Conservation (phyloP, 2,113 vertebrate species). For the Prunella himalayana region DNA sequence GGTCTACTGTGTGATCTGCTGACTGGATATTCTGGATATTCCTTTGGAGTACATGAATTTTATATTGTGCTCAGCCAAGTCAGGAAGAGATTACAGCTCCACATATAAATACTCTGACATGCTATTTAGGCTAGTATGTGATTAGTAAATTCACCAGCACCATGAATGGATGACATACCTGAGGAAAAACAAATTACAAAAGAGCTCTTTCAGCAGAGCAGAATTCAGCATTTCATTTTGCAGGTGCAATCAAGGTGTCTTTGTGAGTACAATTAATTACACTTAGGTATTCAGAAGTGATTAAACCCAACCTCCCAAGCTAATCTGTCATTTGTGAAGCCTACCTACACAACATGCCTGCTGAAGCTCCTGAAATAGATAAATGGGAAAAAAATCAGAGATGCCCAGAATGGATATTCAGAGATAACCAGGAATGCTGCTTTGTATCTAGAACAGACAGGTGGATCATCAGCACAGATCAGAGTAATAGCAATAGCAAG, state of each 20-base stretch:
- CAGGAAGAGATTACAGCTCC: not conserved
- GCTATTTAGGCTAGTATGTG: not conserved
- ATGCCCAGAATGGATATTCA: not conserved
- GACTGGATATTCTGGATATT: not conserved
- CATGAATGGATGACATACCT: not conserved
- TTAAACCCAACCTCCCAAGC: not conserved
- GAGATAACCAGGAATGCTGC: not conserved
- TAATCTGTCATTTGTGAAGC: not conserved
- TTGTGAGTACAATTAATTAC: slow-evolving; percentile 61
- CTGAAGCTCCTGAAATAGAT: slow-evolving; percentile 6
- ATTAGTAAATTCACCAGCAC: not conserved
- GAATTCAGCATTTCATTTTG: not conserved
- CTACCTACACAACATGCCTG: not conserved
- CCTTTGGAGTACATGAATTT: not conserved
- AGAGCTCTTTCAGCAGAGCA: not conserved
- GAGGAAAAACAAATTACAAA: not conserved
- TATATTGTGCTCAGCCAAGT: not conserved
- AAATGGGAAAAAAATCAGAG: not conserved
- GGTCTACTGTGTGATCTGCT: not conserved
- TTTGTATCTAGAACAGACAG: not conserved
- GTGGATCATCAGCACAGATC: not conserved
- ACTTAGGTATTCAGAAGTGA: not conserved
- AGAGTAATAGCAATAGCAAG: not conserved
- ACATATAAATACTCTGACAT: not conserved
- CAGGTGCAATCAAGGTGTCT: slow-evolving; percentile 41